phyloP scores from a whole-genome alignment of 2,797 vertebrate genomes.

The Pipistrellus nathusii region DNA sequence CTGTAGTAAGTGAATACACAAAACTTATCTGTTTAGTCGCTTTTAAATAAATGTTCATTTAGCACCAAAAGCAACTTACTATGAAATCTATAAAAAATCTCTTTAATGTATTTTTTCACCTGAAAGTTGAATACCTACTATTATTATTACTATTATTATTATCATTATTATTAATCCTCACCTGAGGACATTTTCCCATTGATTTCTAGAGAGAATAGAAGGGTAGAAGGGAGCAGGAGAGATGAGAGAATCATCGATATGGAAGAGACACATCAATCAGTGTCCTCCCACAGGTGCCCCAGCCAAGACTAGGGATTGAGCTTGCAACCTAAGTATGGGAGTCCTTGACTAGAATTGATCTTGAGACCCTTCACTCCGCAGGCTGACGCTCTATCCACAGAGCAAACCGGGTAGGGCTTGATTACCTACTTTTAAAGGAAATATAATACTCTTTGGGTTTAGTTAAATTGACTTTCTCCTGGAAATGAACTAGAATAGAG shows the following conservation, averaged over 20 bases:
- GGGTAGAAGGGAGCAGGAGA: too few relatives aligned
- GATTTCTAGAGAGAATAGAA: too few relatives aligned
- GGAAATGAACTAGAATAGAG: conserved; percentile 5
- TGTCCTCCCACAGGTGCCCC: too few relatives aligned
- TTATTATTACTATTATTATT: not conserved
- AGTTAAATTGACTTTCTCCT: conserved; percentile 23
- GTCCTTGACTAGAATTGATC: too few relatives aligned
- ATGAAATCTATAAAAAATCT: conserved; percentile 44
- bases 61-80: conserved; percentile 29
- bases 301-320: too few relatives aligned
- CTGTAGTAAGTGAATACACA: conserved; percentile 24
- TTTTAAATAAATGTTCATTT: conserved; percentile 41
- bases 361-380: too few relatives aligned
- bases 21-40: conserved; percentile 34
- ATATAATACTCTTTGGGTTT: conserved; percentile 36
- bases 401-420: not conserved
- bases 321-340: too few relatives aligned
- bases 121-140: conserved; percentile 40
- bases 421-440: conserved; percentile 58
- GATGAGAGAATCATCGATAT: too few relatives aligned
- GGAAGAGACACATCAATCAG: too few relatives aligned
- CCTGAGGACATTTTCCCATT: too few relatives aligned
- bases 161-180: too few relatives aligned
- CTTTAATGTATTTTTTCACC: conserved; percentile 22
- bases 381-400: too few relatives aligned